Conservation (phyloP, 1,140 invertebrate genomes). For the Brachionus manjavacas region DNA sequence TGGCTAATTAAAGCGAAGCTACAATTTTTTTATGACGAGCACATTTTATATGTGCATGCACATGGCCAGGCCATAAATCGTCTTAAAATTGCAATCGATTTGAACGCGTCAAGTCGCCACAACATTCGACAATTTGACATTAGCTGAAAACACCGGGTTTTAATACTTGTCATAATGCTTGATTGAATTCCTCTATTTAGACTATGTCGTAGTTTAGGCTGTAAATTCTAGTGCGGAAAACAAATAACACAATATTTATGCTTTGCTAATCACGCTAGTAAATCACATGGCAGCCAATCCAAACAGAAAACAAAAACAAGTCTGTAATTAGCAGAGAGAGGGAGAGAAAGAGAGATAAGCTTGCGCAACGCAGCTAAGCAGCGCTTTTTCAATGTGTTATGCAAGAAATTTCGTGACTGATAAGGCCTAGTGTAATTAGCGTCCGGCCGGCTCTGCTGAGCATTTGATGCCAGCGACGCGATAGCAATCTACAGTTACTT, state of each 20-base stretch:
- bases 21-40: slow-evolving; percentile 1
- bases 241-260: slow-evolving; percentile 34
- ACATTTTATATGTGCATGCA: neutral
- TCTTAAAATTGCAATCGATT: slow-evolving; percentile 25
- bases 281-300: neutral
- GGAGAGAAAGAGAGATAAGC: neutral
- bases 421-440: neutral
- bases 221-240: slow-evolving; percentile 34
- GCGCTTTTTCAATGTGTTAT: neutral
- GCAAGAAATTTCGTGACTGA: neutral
- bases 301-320: neutral
- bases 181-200: slow-evolving; percentile 12
- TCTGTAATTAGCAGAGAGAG: neutral
- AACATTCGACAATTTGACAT: slow-evolving; percentile 15
- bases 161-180: slow-evolving; percentile 35
- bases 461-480: neutral
- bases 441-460: neutral
- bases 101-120: neutral
- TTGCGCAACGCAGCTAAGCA: neutral
- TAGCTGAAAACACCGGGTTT: neutral
- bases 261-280: slow-evolving; percentile 25
- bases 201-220: slow-evolving; percentile 27
- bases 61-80: neutral
- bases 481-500: neutral
- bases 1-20: neutral